These are phyloP conservation scores for Caenorhabditis sp. DNA, from an alignment of 2,888 invertebrate species.

Conservation along the genomic window DNA sequence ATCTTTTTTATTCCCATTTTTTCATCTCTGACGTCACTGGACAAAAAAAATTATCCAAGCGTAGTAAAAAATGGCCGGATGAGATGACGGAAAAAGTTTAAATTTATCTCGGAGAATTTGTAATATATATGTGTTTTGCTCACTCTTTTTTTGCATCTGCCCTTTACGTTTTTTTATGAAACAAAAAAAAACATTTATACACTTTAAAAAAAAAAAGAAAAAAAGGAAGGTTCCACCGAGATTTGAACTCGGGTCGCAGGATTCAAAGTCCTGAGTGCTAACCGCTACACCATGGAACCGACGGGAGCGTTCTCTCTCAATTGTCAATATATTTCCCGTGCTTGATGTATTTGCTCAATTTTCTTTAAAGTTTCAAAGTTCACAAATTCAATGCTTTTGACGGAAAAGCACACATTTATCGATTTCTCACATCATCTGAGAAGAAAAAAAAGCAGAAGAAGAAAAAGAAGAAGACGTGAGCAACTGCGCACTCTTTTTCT, in stretches of 20 bases:
- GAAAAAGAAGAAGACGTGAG: not conserved
- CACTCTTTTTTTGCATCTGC: not conserved
- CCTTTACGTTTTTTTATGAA: no score
- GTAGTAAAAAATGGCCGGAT: not conserved
- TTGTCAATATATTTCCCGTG: not conserved
- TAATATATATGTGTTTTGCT: not conserved
- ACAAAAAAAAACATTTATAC: no score
- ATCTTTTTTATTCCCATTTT: no score
- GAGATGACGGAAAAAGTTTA: not conserved
- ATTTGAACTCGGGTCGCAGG: conserved; percentile 59
- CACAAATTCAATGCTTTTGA: not conserved
- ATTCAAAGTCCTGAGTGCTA: conserved; percentile 60
- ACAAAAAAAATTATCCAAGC: not conserved
- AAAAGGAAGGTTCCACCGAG: conserved; percentile 57
- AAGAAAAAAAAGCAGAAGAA: not conserved
- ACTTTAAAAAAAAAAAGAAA: conserved; percentile 13
- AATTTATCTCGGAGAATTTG: not conserved
- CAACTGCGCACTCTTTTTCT: not conserved
- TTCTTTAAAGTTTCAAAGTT: not conserved
- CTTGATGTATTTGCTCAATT: not conserved
- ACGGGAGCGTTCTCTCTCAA: not conserved
- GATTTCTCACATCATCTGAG: not conserved
- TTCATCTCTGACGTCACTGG: not conserved
- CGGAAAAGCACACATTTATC: not conserved
- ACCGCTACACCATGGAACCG: conserved; percentile 59